These are phyloP conservation scores for Pimephales promelas DNA, from an alignment of 2,113 vertebrate genomes.

Conservation along the genomic window DNA sequence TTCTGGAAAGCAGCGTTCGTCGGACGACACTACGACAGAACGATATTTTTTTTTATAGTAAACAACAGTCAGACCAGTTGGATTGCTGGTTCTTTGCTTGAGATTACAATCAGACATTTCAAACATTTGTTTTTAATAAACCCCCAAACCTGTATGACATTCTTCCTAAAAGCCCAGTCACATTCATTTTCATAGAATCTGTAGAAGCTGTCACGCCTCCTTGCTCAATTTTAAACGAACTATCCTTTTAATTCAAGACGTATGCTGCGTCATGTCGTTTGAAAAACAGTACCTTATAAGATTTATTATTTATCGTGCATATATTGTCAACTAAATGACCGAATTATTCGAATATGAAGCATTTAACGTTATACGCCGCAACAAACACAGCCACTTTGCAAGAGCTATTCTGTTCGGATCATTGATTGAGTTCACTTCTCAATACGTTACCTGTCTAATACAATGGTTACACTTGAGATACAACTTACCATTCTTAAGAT, in stretches of 20 bases:
- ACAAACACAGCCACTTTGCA: neutral
- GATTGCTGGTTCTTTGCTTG: neutral
- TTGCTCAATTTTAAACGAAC: neutral
- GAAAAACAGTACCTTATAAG: neutral
- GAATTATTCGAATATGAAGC: neutral
- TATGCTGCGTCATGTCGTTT: neutral
- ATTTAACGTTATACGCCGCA: neutral
- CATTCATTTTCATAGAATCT: neutral
- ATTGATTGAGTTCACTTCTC: neutral
- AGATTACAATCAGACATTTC: no score
- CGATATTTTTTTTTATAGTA: neutral
- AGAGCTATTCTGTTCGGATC: neutral
- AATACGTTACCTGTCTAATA: neutral
- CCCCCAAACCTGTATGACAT: neutral
- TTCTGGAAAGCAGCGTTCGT: neutral
- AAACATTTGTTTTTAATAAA: neutral
- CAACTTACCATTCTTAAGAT: conserved; percentile 39
- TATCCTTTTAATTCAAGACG: neutral
- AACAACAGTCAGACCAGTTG: neutral
- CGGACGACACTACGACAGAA: neutral
- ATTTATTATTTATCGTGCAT: neutral
- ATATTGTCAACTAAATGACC: neutral
- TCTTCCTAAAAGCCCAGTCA: neutral
- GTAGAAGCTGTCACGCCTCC: neutral
- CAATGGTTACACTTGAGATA: neutral